These are phyloP conservation scores for Gymnothorax reevesii DNA, from an alignment of 2,797 vertebrate genomes.

Conservation along the genomic window DNA sequence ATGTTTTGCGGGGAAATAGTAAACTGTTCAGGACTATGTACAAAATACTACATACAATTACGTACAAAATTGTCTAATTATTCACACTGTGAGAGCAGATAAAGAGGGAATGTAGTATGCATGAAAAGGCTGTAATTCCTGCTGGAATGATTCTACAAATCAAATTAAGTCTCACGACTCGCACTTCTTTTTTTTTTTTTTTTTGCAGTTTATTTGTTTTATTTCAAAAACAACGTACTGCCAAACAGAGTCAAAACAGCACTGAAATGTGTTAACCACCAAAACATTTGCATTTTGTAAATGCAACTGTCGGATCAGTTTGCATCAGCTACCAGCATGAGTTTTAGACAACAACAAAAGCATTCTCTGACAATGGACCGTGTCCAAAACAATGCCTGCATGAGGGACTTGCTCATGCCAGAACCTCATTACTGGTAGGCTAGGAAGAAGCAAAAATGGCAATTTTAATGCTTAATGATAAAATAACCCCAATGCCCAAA, in stretches of 20 bases:
- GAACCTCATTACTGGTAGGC: conserved; percentile 11
- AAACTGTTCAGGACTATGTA: not conserved
- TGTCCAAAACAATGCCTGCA: not conserved
- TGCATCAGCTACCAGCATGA: not conserved
- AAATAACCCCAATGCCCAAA: not conserved
- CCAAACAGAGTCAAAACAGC: too few relatives aligned
- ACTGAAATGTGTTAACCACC: too few relatives aligned
- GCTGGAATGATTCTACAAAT: too few relatives aligned
- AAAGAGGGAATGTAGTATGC: too few relatives aligned
- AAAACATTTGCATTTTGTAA: too few relatives aligned
- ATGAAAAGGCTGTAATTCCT: too few relatives aligned
- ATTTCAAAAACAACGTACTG: too few relatives aligned
- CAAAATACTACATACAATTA: not conserved
- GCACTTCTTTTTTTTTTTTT: too few relatives aligned
- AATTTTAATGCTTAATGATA: conserved; percentile 14
- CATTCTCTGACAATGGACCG: not conserved
- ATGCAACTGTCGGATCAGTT: not conserved
- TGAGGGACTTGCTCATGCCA: not conserved
- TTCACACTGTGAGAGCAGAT: not conserved
- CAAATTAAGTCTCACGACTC: too few relatives aligned
- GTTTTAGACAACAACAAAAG: not conserved
- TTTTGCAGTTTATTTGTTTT: too few relatives aligned
- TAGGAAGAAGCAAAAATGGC: not conserved
- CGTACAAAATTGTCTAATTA: not conserved
- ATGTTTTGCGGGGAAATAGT: not conserved